Evolutionary conservation across 2,113 vertebrate genomes (phyloP).

Genomic region (Menura novaehollandiae): DNA sequence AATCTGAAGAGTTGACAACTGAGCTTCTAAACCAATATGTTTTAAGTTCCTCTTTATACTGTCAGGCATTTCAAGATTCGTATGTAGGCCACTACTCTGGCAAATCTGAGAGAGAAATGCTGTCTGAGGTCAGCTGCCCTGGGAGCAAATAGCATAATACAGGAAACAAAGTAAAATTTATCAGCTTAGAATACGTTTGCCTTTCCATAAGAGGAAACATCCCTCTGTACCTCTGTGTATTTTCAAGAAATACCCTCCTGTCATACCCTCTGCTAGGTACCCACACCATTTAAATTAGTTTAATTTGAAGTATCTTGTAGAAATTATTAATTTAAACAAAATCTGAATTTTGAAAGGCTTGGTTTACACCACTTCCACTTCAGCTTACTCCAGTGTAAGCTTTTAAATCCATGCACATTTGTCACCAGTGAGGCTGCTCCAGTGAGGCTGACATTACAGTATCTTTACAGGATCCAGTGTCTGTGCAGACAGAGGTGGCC

Average conservation of each 20-base stretch:
- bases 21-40: background rate
- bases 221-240: background rate
- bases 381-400: background rate
- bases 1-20: background rate
- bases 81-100: background rate
- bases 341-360: background rate
- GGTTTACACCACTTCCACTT: background rate
- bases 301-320: background rate
- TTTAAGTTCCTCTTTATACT: slow-evolving; percentile 2
- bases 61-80: background rate
- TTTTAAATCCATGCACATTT: background rate
- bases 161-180: background rate
- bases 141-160: background rate
- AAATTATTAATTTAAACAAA: background rate
- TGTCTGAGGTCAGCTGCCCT: background rate
- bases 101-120: background rate
- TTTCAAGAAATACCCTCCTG: background rate
- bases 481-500: background rate
- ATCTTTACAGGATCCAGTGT: background rate
- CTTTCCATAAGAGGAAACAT: background rate
- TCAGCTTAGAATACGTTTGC: background rate
- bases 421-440: background rate
- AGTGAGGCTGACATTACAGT: background rate
- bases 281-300: background rate
- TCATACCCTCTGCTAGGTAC: background rate